A percentile compares a stretch with the other conserved stretches of the same genome.
Evolutionary conservation across 2,113 vertebrate species (phyloP).

Genomic region (Perca flavescens): DNA sequence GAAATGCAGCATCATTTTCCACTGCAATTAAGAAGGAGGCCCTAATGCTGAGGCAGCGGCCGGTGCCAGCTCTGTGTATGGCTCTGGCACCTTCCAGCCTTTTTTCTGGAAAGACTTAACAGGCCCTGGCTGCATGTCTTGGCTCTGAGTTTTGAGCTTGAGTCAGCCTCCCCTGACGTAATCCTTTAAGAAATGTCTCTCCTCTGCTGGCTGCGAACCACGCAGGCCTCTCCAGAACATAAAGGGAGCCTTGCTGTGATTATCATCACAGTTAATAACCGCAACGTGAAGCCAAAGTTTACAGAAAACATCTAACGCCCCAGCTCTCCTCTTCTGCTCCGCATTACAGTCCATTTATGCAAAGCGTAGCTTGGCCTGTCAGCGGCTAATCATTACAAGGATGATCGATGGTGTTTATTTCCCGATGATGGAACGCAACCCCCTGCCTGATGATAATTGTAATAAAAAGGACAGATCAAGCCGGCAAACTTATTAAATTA

Average conservation of each 20-base stretch:
- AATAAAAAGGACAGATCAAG: slow-evolving; percentile 99
- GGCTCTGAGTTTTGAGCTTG: slow-evolving; percentile 25
- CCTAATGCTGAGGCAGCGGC: slow-evolving; percentile 21
- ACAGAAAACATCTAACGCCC: slow-evolving; percentile 5
- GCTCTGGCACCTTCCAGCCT: slow-evolving; percentile 45
- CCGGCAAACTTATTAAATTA: slow-evolving; percentile 98
- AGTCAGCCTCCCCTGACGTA: slow-evolving; percentile 53
- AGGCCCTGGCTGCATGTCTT: slow-evolving; percentile 52
- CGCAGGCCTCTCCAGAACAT: slow-evolving; percentile 17
- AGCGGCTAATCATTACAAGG: slow-evolving; percentile 94
- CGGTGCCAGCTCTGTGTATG: slow-evolving; percentile 31
- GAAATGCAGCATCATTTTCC: slow-evolving; percentile 64
- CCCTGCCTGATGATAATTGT: slow-evolving; percentile 96
- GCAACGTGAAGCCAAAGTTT: slow-evolving; percentile 37
- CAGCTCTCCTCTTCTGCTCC: slow-evolving; percentile 21
- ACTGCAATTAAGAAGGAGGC: slow-evolving; percentile 44
- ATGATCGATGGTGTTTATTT: slow-evolving; percentile 99
- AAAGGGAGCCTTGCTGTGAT: slow-evolving; percentile 39
- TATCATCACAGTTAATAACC: slow-evolving; percentile 34
- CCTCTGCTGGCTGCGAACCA: slow-evolving; percentile 29
- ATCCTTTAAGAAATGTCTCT: slow-evolving; percentile 50
- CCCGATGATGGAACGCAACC: slow-evolving; percentile 95
- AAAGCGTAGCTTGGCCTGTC: slow-evolving; percentile 91
- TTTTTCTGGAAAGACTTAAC: slow-evolving; percentile 65
- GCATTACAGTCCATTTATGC: slow-evolving; percentile 95